Evolutionary conservation across 2,113 vertebrate species (phyloP).

Genomic region (Cacatua alba): DNA sequence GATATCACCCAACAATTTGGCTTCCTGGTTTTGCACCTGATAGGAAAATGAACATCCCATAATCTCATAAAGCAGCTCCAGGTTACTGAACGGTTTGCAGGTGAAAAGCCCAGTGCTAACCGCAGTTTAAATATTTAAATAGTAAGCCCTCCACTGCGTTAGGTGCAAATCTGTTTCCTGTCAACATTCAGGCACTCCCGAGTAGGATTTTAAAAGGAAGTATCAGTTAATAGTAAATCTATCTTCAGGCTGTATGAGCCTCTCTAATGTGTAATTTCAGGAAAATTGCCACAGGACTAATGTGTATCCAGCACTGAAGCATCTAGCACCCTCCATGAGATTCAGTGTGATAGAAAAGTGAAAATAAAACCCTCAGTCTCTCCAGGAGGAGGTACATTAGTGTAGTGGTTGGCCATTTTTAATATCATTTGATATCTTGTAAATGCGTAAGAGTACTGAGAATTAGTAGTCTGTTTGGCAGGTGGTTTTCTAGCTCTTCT

Average conservation of each 20-base stretch:
- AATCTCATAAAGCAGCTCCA: not conserved
- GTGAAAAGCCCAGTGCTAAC: not conserved
- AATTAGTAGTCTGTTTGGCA: not conserved
- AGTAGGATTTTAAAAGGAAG: not conserved
- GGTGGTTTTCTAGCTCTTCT: not conserved
- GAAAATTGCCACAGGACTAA: not conserved
- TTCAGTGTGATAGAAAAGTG: not conserved
- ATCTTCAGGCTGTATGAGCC: not conserved
- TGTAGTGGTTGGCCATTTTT: not conserved
- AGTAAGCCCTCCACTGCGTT: not conserved
- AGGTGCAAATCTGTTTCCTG: not conserved
- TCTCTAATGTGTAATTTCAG: not conserved
- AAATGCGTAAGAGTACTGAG: not conserved
- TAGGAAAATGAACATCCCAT: not conserved
- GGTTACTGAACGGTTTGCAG: not conserved
- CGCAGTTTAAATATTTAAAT: slow-evolving; percentile 10
- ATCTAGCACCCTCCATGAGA: not conserved
- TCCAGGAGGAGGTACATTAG: not conserved
- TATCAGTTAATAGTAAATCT: not conserved
- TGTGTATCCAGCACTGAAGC: not conserved
- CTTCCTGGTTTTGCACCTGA: not conserved
- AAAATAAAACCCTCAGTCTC: not conserved
- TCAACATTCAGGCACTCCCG: not conserved
- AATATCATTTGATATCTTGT: not conserved
- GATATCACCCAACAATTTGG: not conserved